Evolutionary conservation across 2,888 invertebrate species (phyloP).

Genomic region (Aplocera efformata): DNA sequence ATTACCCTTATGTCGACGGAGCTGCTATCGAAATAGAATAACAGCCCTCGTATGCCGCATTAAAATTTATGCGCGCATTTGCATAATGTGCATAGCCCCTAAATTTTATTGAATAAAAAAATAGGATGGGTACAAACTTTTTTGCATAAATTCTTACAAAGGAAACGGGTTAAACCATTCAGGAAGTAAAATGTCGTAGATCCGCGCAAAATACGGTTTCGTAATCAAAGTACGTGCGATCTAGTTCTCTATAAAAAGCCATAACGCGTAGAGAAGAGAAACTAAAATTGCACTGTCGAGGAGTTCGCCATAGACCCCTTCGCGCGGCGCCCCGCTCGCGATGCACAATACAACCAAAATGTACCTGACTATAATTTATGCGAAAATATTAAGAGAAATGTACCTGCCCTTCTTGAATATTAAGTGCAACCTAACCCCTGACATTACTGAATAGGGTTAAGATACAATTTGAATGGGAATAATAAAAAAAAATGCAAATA

Average conservation of each 20-base stretch:
- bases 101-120: conserved; percentile 80
- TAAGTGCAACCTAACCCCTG: conserved; percentile 81
- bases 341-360: conserved; percentile 73
- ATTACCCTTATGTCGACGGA: conserved; percentile 30
- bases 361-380: conserved; percentile 82
- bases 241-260: conserved; percentile 34
- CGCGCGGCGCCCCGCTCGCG: conserved; percentile 44
- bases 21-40: conserved; percentile 38
- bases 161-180: conserved; percentile 79
- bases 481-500: conserved; percentile 80
- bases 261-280: conserved; percentile 37
- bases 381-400: conserved; percentile 80
- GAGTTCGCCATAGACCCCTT: conserved; percentile 45
- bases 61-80: conserved; percentile 80
- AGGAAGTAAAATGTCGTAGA: conserved; percentile 75
- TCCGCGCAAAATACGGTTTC: conserved; percentile 50
- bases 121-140: conserved; percentile 81
- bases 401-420: conserved; percentile 81
- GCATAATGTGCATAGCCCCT: conserved; percentile 81
- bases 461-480: conserved; percentile 78
- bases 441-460: conserved; percentile 79
- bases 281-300: conserved; percentile 37
- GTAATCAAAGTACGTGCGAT: conserved; percentile 45
- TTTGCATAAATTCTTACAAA: conserved; percentile 81
- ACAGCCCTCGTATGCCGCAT: conserved; percentile 43